Base-by-base conservation (phyloP, 2,113 vertebrate species). In the Rhinolophus sinicus region DNA sequence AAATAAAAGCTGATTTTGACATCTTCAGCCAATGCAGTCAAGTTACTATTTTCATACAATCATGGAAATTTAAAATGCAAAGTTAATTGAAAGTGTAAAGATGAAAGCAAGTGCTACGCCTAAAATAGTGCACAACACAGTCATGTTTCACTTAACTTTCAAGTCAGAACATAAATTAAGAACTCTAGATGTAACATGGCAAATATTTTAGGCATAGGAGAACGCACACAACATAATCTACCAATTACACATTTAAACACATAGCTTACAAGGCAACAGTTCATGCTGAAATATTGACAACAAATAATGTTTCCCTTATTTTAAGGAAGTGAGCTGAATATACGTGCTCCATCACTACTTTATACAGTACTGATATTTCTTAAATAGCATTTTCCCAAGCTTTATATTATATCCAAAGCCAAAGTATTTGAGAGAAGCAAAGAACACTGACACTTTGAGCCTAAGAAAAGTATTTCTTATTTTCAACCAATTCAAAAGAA, bases 11-110 rank as follows among this genome's bases (percentile, higher is more conserved):
- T 81, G 86, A 86, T 96, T 96, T 93, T 95, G 64, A 97, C 95
- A 94, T 97, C 95, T 97, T 96, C 88, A 97, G 87, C 96, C 65
- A 93, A 65, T 95, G 89, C 75, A 87, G 93, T 88, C 95, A 93
- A 87, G 78, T 95, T 97, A 95, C 93, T 97, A 97, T 97, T 97
- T 97, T 97, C 96, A 97, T 72, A 97, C 93, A 96, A 96, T 97
- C 90, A 92, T 88, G 72, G 80, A 96, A 97, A 96, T 95, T 96
- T 97, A 96, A 97, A 97, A 97, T 97, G 96, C 95, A 97, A 97
- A 97, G 96, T 97, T 97, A 97, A 97, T 93, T 97, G 94, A 98
- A 98, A 98, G 93, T 96, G 95, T 94, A 95, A 97, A 97, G 96
- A 96, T 86, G 90, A 97, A 97, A 97, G 97, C 93, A 97, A 98